Evolutionary conservation across 1,140 invertebrate species (phyloP).

Genomic region (Pseudomyrmex sp.): DNA sequence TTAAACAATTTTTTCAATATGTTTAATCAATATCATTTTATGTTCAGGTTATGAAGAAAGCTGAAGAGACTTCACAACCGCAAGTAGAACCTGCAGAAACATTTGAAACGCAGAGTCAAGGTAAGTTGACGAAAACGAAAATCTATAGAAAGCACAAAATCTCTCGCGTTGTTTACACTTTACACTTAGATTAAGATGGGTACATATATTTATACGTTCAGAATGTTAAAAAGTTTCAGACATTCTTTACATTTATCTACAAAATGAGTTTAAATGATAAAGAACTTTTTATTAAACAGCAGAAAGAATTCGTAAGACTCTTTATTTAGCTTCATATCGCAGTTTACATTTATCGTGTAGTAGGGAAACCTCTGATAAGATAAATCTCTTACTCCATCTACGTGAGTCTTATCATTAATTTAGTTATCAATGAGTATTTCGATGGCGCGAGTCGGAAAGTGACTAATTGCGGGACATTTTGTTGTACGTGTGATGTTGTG

Average conservation of each 20-base stretch:
- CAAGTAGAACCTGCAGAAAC: constrained; percentile 79
- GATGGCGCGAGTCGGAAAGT: neutral
- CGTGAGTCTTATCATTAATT: constrained; percentile 74
- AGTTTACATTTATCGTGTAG: constrained; percentile 2
- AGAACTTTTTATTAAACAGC: neutral
- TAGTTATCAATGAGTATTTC: constrained; percentile 49
- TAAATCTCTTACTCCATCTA: constrained; percentile 67
- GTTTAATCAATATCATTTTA: constrained; percentile 18
- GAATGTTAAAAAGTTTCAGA: too few species aligned
- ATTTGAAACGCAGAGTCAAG: constrained; percentile 82
- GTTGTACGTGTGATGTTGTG: neutral
- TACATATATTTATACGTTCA: neutral
- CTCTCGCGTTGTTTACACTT: neutral
- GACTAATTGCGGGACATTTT: neutral
- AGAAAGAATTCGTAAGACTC: neutral
- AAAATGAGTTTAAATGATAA: neutral
- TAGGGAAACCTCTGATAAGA: constrained; percentile 75
- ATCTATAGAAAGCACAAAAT: neutral
- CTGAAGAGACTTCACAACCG: constrained; percentile 74
- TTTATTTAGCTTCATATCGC: neutral
- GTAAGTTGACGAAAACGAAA: constrained; percentile 65
- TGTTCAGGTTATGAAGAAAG: constrained; percentile 81
- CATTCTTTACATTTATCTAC: too few species aligned
- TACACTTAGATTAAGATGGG: neutral
- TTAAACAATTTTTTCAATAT: neutral